Evolutionary conservation across 64 coral and sea anemone species (phyloP), one percentile per base, ranked within the genome.

Genomic region (Dendrophyllia cribrosa): DNA sequence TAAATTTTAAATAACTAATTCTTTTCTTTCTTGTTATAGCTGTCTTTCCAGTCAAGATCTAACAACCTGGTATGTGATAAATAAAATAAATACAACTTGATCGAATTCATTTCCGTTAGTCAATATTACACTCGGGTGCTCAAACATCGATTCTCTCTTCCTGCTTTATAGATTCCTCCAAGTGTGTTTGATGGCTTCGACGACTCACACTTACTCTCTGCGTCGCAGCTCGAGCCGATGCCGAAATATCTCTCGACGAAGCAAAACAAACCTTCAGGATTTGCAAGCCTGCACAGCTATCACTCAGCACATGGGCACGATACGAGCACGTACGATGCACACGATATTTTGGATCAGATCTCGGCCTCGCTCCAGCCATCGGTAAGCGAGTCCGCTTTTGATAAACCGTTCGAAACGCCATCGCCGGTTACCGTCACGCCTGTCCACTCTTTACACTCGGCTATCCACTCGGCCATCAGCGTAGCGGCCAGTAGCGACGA

Each of bases 401-500:
- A 99, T 87, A 99, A 99, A 96, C 91, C 97, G 60, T 99, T 99
- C 76, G 97, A 99, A 94, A 99, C 91, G 78, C 97, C 97, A 59
- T 99, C 97, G 60, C 97, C 97, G 7, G 82, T 99, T 0, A 88
- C 88, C 69, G 71, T 90, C 64, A 89, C 88, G 25, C 87, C 90
- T 53, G 82, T 79, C 60, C 94, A 96, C 58, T 94, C 95, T 76
- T 93, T 93, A 77, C 95, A 95, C 64, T 84, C 80, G 10, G 88
- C 94, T 24, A 81, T 99, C 67, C 97, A 99, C 71, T 93, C 97
- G n/a, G 90, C 95, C 62, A 92, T 99, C 44, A 95, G 94, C 55
- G 73, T 89, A 66, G 74, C 95, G 79, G 66, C 79, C 87, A 62
- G 87, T 87, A 77, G 90, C 51, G 93, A 90, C 50, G 97, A 99